Percentiles rank a stretch among this genome's conserved stretches.
Evolutionary conservation across 2,113 vertebrate species (phyloP).

Genomic region (Turnix velox): DNA sequence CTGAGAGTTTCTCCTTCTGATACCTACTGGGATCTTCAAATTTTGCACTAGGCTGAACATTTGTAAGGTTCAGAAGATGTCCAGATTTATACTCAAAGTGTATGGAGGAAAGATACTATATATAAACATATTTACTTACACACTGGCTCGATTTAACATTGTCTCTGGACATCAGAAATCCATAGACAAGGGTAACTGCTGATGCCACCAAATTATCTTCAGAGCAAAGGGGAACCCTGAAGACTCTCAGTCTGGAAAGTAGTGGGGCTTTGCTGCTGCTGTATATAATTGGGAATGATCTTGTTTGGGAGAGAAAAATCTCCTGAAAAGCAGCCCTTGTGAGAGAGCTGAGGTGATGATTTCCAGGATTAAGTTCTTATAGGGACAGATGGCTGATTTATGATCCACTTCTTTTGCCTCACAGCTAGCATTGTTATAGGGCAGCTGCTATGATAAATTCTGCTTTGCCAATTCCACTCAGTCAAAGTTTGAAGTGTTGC

Average conservation of each 20-base stretch:
- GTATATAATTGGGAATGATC: rapidly evolving
- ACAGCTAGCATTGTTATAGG: neutral
- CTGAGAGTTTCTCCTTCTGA: neutral
- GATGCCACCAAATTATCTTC: neutral
- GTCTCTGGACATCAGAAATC: neutral
- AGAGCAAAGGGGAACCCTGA: neutral
- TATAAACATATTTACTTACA: neutral
- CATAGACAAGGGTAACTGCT: neutral
- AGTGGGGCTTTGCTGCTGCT: neutral
- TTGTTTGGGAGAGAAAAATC: neutral
- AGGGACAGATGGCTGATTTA: neutral
- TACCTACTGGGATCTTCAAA: neutral
- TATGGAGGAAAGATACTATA: neutral
- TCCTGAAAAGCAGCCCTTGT: neutral
- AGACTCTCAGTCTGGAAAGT: neutral
- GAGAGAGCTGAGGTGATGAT: neutral
- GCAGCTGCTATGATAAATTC: neutral
- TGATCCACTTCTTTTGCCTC: neutral
- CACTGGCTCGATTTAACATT: too few species aligned
- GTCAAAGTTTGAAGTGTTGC: neutral
- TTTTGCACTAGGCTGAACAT: neutral
- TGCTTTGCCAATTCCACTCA: neutral
- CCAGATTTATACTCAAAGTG: neutral
- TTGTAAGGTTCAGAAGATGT: neutral
- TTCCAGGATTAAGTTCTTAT: neutral